Conservation (phyloP, 2,113 vertebrate genomes). For the Plecturocebus donacophilus region DNA sequence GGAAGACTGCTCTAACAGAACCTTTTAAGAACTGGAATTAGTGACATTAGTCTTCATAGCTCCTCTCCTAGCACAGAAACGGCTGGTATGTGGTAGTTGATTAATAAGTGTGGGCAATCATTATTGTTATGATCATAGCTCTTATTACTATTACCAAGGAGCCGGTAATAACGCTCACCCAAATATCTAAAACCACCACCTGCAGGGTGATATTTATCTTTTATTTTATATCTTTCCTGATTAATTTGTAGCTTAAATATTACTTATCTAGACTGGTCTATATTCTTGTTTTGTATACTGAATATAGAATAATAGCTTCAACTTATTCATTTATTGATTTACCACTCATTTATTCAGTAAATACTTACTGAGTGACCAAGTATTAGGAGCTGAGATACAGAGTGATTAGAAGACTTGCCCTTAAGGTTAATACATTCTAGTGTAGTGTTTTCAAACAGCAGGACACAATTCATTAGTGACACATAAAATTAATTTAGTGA, state of each 20-base stretch:
- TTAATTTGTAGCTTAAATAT: constrained; percentile 35
- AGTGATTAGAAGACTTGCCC: constrained; percentile 39
- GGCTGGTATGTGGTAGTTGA: background rate
- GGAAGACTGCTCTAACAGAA: background rate
- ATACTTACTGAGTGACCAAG: background rate
- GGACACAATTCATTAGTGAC: constrained; percentile 53
- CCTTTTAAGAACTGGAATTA: background rate
- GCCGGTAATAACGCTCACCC: background rate
- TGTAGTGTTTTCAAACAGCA: constrained; percentile 59
- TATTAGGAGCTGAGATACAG: background rate
- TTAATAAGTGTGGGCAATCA: background rate
- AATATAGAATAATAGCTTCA: constrained; percentile 30
- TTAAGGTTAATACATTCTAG: constrained; percentile 45
- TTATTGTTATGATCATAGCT: background rate
- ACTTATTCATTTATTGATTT: constrained; percentile 21
- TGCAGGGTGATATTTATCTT: background rate
- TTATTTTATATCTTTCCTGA: constrained; percentile 1
- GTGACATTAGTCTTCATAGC: background rate
- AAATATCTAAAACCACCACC: background rate
- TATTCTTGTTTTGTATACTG: background rate
- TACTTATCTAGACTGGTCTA: background rate
- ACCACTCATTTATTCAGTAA: constrained; percentile 45
- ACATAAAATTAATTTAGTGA: constrained; percentile 68
- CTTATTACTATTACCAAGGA: background rate
- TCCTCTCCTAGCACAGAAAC: background rate